Evolutionary conservation across 2,797 vertebrate species (phyloP).

Genomic region (Chromobotia macracanthus): DNA sequence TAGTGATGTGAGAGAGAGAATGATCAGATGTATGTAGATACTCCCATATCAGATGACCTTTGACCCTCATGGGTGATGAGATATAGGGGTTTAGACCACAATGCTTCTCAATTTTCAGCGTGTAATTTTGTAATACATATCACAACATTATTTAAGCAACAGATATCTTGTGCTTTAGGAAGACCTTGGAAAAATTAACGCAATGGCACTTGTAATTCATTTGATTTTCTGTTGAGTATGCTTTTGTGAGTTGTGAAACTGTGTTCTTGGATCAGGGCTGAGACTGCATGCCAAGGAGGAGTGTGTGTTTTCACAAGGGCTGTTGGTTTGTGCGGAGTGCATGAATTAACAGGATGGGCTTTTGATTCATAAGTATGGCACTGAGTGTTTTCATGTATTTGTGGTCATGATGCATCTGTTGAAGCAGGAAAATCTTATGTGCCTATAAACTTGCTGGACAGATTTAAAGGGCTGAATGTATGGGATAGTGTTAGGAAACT

Average conservation of each 20-base stretch:
- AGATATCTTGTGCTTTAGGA: constrained; percentile 18
- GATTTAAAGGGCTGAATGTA: not conserved
- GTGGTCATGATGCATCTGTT: not conserved
- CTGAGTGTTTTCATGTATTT: not conserved
- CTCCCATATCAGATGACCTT: constrained; percentile 7
- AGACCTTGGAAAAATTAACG: not conserved
- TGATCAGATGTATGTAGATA: not conserved
- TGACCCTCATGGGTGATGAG: not conserved
- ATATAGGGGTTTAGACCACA: not conserved
- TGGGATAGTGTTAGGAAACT: not conserved
- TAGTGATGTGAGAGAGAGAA: not conserved
- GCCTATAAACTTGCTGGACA: not conserved
- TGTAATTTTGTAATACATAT: constrained; percentile 29
- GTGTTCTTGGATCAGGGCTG: not conserved
- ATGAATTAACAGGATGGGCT: not conserved
- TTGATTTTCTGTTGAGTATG: not conserved
- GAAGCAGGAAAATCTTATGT: not conserved
- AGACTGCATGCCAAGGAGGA: not conserved
- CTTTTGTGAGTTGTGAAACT: not conserved
- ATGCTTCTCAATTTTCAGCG: constrained; percentile 8
- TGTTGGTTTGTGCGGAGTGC: too few relatives aligned
- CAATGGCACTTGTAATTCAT: not conserved
- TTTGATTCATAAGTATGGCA: not conserved
- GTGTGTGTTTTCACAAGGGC: not conserved
- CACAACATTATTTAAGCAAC: constrained; percentile 33